phyloP scores from a whole-genome alignment of 2,797 vertebrate species.

The Lindbergichthys nudifrons region DNA sequence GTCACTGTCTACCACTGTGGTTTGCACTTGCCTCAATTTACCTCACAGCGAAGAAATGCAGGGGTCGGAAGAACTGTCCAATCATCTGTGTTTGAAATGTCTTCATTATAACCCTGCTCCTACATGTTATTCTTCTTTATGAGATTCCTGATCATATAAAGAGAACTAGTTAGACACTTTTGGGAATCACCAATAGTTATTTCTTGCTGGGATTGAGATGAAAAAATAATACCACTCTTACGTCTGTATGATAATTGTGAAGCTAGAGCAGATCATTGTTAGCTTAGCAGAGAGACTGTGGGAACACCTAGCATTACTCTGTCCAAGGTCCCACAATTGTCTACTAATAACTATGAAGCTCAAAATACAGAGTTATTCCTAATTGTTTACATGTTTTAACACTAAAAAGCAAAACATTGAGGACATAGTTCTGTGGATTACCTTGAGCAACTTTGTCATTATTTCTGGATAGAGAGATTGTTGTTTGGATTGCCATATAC shows the following conservation, averaged over 20 bases:
- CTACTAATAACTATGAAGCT: no score
- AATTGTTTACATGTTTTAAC: no score
- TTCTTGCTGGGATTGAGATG: background rate
- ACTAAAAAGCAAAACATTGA: no score
- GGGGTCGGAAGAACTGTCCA: slow-evolving; percentile 27
- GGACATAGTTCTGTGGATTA: no score
- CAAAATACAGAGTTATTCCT: no score
- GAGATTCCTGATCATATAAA: background rate
- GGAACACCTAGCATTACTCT: background rate
- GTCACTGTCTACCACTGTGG: slow-evolving; percentile 61
- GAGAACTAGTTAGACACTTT: background rate
- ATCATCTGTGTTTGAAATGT: slow-evolving; percentile 14
- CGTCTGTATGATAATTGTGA: background rate
- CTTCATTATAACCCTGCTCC: background rate
- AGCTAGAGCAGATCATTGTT: background rate
- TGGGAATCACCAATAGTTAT: background rate
- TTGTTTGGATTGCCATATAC: no score
- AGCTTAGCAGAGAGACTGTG: slow-evolving; percentile 4
- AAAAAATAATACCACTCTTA: background rate
- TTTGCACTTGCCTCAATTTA: slow-evolving; percentile 35
- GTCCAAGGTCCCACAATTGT: background rate
- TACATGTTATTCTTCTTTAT: background rate
- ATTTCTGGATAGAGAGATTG: no score
- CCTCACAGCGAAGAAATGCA: slow-evolving; percentile 27
- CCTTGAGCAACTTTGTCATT: no score